A percentile compares a stretch with the other conserved stretches of the same genome.
Conservation (phyloP, 2,113 vertebrate species). For the Leptobrachium ailaonicum region DNA sequence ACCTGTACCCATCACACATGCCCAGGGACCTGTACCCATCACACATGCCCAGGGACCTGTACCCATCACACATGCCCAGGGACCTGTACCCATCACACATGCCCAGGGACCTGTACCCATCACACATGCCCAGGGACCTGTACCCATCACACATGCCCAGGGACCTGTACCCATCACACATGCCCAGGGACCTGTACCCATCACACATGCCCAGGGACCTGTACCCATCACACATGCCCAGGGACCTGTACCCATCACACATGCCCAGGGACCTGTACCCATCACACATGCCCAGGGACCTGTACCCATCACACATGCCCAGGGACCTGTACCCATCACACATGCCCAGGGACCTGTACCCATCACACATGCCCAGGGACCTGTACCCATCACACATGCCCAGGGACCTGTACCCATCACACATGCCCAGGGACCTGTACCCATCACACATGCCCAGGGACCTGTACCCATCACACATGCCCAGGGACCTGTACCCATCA, state of each 20-base stretch:
- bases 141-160: background rate
- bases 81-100: background rate
- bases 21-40: background rate
- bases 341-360: background rate
- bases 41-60: constrained; percentile 4
- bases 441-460: too few relatives aligned
- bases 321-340: too few relatives aligned
- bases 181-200: background rate
- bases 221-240: too few relatives aligned
- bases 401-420: background rate
- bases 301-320: background rate
- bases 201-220: background rate
- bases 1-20: too few relatives aligned
- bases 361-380: background rate
- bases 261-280: too few relatives aligned
- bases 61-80: too few relatives aligned
- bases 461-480: background rate
- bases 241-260: background rate
- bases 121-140: background rate
- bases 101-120: too few relatives aligned
- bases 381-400: too few relatives aligned
- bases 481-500: too few relatives aligned
- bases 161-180: too few relatives aligned
- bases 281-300: background rate
- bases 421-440: too few relatives aligned